A percentile compares a stretch with the other conserved stretches of the same genome.
Conservation (phyloP, 2,797 vertebrate species). For the Liparis tanakae region DNA sequence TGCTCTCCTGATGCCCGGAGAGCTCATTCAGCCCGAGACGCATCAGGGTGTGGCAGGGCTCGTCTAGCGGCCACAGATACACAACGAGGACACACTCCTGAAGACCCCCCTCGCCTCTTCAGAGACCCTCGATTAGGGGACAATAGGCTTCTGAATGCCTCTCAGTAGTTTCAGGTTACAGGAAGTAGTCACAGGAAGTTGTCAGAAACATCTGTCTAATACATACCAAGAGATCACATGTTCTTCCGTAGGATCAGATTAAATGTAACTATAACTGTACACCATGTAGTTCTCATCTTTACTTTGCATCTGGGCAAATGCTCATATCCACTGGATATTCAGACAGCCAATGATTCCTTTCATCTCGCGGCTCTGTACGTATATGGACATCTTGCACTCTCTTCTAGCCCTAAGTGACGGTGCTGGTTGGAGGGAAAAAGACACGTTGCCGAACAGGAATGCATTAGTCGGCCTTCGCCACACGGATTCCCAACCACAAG, state of each 20-base stretch:
- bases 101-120: slow-evolving; percentile 17
- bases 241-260: background rate
- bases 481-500: slow-evolving; percentile 66
- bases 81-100: slow-evolving; percentile 21
- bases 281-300: background rate
- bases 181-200: slow-evolving; percentile 5
- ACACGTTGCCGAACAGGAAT: slow-evolving; percentile 69
- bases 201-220: background rate
- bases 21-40: slow-evolving; percentile 55
- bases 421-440: slow-evolving; percentile 59
- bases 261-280: background rate
- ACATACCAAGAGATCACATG: background rate
- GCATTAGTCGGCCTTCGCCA: slow-evolving; percentile 63
- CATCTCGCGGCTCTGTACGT: slow-evolving; percentile 30
- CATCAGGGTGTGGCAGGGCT: slow-evolving; percentile 38
- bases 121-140: background rate
- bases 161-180: background rate
- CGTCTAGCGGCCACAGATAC: slow-evolving; percentile 21
- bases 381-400: slow-evolving; percentile 59
- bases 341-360: slow-evolving; percentile 26
- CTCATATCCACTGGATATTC: slow-evolving; percentile 15
- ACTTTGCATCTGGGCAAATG: slow-evolving; percentile 16
- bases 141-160: background rate
- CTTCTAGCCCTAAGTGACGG: slow-evolving; percentile 36
- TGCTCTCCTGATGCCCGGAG: slow-evolving; percentile 59